Evolutionary conservation across 2,113 vertebrate genomes (phyloP).

Genomic region (Hepsetus odoe): DNA sequence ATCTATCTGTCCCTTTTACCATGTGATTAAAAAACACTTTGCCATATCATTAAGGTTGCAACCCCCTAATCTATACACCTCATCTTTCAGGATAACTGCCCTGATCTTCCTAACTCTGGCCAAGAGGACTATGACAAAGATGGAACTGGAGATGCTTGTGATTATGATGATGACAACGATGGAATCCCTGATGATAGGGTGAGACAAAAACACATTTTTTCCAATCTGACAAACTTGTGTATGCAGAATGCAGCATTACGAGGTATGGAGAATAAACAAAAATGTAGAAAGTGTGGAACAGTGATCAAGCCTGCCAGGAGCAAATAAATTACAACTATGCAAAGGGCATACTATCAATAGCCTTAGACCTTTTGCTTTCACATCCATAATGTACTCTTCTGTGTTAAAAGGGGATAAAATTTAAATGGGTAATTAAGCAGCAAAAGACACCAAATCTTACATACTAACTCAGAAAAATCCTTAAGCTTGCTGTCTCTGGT

Average conservation of each 20-base stretch:
- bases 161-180: slow-evolving; percentile 94
- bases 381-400: slow-evolving; percentile 63
- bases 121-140: slow-evolving; percentile 99
- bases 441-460: slow-evolving; percentile 56
- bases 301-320: slow-evolving; percentile 57
- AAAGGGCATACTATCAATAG: slow-evolving; percentile 52
- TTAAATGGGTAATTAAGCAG: slow-evolving; percentile 61
- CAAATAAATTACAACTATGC: slow-evolving; percentile 53
- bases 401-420: slow-evolving; percentile 63
- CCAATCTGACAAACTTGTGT: slow-evolving; percentile 37
- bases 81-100: slow-evolving; percentile 91
- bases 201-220: slow-evolving; percentile 67
- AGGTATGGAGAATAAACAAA: background rate
- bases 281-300: slow-evolving; percentile 29
- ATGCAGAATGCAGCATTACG: background rate
- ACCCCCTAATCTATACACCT: slow-evolving; percentile 39
- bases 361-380: slow-evolving; percentile 52
- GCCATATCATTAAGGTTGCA: slow-evolving; percentile 13
- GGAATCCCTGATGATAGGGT: slow-evolving; percentile 93
- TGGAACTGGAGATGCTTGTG: slow-evolving; percentile 94
- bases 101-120: slow-evolving; percentile 94
- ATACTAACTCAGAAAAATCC: slow-evolving; percentile 52
- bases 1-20: slow-evolving; percentile 53
- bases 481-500: slow-evolving; percentile 7
- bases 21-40: background rate